These are phyloP conservation scores for Uropetala carovei DNA, from an alignment of 2,888 invertebrate genomes.

Conservation along the genomic window DNA sequence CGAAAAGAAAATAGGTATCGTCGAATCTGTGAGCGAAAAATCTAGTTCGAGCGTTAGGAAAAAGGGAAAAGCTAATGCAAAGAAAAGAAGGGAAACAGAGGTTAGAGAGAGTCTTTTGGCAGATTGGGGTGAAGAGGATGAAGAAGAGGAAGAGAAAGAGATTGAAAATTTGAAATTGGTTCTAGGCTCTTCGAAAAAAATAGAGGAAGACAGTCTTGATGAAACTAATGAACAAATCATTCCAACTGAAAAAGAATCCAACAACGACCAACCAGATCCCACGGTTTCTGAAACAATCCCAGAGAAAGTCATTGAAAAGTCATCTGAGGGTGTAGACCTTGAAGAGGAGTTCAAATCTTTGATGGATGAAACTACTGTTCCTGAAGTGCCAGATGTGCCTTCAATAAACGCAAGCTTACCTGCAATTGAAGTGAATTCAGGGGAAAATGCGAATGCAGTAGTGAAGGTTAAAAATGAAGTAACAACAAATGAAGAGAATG, in stretches of 20 bases:
- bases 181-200: slow-evolving; percentile 65
- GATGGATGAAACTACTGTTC: slow-evolving; percentile 80
- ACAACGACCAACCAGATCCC: slow-evolving; percentile 72
- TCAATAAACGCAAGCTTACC: background rate
- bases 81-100: slow-evolving; percentile 70
- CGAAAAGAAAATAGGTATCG: slow-evolving; percentile 36
- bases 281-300: slow-evolving; percentile 71
- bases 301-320: slow-evolving; percentile 75
- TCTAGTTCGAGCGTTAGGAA: slow-evolving; percentile 69
- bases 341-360: slow-evolving; percentile 80
- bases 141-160: slow-evolving; percentile 73
- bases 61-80: slow-evolving; percentile 71
- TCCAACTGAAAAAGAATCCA: slow-evolving; percentile 69
- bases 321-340: slow-evolving; percentile 70
- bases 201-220: slow-evolving; percentile 66
- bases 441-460: background rate
- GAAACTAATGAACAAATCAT: slow-evolving; percentile 27
- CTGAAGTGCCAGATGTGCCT: slow-evolving; percentile 78
- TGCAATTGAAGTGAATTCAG: background rate
- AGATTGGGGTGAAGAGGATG: slow-evolving; percentile 86
- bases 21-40: slow-evolving; percentile 75
- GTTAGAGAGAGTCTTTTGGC: slow-evolving; percentile 83
- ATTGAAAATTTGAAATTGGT: slow-evolving; percentile 66
- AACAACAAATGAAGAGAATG: background rate
- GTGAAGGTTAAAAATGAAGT: background rate